Base-by-base conservation (phyloP, 2,888 invertebrate genomes). In the Drosophila pegasa region DNA sequence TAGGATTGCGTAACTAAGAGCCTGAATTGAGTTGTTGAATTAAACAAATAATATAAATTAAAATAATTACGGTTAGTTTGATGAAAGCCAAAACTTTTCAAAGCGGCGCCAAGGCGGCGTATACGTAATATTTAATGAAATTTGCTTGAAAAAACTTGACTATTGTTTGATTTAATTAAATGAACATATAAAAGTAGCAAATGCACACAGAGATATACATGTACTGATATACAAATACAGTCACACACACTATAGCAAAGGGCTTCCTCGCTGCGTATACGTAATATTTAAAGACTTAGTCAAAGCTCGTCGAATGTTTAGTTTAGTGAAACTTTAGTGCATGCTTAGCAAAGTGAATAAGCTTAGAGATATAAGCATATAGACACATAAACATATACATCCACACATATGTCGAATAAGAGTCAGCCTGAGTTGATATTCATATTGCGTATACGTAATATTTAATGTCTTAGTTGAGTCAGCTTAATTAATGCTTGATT, bases 201-300 rank as follows among this genome's bases (percentile, higher is more conserved):
- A 22, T 25, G 14, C 41, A 41, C 1, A n/a, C 14, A 43, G 2
- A 5, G 3, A 25, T 5, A 14, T 0, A 41, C 14, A 5, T 2
- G n/a, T 22, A 25, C 22, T 7, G 0, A 22, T 4, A 31, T 3
- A 12, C 31, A 31, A 3, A 12, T 10, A 14, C 31, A 12, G 3
- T 3, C 31, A 12, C 12, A 14, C 31, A 31, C 12, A 7, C 20
- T 5, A 8, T 41, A 43, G 22, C 6, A 29, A 12, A 0, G 12
- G 3, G 1, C 0, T 43, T 43, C 9, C 8, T 12, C 31, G 20
- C 14, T 18, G 16, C 55, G 75, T 64, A 71, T 67, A 61, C 60
- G 57, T 50, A 57, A 63, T 58, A 16, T 61, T 56, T 55, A 25
- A 37, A n/a, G 14, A 22, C 5, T 20, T 31, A n/a, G 41, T 4